Evolutionary conservation across 2,797 vertebrate species (phyloP).

Genomic region (Sandelia bainsii): DNA sequence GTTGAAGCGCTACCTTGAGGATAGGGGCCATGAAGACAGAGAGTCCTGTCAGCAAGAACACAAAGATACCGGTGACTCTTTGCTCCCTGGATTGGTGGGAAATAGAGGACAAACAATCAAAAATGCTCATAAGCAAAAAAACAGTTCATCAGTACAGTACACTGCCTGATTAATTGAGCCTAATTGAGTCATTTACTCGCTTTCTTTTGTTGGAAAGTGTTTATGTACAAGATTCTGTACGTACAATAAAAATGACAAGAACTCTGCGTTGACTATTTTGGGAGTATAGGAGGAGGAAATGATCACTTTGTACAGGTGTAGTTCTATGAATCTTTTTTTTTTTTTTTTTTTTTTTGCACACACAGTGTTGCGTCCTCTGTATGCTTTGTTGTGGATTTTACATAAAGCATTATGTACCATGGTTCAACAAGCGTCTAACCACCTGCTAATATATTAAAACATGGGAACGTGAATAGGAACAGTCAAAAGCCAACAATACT

Average conservation of each 20-base stretch:
- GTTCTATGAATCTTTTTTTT: not conserved
- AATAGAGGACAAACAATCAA: not conserved
- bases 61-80: slow-evolving; percentile 93
- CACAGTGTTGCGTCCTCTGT: not conserved
- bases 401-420: not conserved
- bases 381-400: not conserved
- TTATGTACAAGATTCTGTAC: too few species aligned
- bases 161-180: too few species aligned
- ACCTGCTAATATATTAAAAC: not conserved
- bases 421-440: not conserved
- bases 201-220: too few species aligned
- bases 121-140: not conserved
- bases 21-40: slow-evolving; percentile 99
- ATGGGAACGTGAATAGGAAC: not conserved
- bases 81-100: slow-evolving; percentile 89
- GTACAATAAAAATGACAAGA: too few species aligned
- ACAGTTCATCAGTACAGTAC: too few species aligned
- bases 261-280: not conserved
- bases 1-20: slow-evolving; percentile 89
- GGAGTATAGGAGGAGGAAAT: not conserved
- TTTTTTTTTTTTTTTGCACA: not conserved
- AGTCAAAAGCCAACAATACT: not conserved
- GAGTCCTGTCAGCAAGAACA: slow-evolving; percentile 95
- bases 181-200: too few species aligned
- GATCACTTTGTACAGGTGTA: not conserved